Base-by-base conservation (phyloP, 1,140 invertebrate species). In the Drosophila fuyamai region DNA sequence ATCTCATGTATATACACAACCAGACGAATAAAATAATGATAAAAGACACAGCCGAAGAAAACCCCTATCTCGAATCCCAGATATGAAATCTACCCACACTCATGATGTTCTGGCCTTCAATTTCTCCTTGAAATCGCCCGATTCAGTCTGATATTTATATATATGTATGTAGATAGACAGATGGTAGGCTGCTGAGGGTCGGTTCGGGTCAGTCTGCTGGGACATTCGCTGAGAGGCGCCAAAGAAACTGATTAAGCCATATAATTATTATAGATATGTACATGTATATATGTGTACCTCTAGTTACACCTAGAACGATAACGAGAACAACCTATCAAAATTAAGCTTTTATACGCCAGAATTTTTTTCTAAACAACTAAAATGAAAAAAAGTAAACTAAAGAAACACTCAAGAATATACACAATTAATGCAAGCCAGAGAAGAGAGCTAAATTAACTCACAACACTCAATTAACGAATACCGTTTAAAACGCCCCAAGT, bases 301-400 rank as follows among this genome's bases (percentile, higher is more conserved):
- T 67, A 66, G 63, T 59, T 48, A 70, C 66, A 83, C 53, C 67
- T 53, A 60, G 47, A 74, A 53, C 4, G 48, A 48, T 59, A 60
- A 74, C 43, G 32, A 76, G 10, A 59, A 65, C 40, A 76, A 76
- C 29, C 40, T 56, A 60, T 55, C 58, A 63, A 47, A 63, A 76
- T 74, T 62, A 86, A 86, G 83, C 83, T 86, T 86, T 86, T 86
- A 80, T 86, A 86, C 79, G 84, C 83, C 83, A 88, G 79, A 88
- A 77, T 88, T 86, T 86, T 85, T 88, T 86, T 86, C 76, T 86
- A 88, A 82, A 67, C 77, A 47, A 44, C 41, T 72, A 76, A 56
- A 67, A 61, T 58, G 8, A 58, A 68, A 38, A 38, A 29, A 36
- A 51, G 56, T 35, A 44, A 67, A 67, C 43, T 53, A 50, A 60